Percentiles rank a stretch among this genome's conserved stretches.
phyloP scores from a whole-genome alignment of 2,797 vertebrate species.

The Nasua narica region DNA sequence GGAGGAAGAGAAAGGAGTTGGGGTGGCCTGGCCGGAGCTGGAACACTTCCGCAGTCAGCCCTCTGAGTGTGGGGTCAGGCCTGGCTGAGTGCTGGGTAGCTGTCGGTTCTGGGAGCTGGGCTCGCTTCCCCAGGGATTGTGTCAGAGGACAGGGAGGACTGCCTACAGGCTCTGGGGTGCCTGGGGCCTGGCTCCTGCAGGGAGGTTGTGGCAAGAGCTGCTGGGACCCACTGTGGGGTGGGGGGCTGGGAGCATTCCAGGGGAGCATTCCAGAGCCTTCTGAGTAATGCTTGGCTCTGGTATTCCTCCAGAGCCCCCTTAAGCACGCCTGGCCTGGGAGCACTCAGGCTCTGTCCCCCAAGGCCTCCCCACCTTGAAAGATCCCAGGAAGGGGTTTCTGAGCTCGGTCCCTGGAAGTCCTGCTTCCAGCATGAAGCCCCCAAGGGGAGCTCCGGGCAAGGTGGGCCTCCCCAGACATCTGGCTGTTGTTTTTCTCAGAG shows the following conservation, averaged over 20 bases:
- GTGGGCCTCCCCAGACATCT: neutral
- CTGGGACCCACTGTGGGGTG: neutral
- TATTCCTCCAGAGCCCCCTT: slow-evolving; percentile 5
- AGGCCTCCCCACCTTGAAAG: neutral
- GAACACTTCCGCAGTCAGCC: neutral
- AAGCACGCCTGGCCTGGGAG: neutral
- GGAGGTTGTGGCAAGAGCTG: neutral
- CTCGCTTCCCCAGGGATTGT: neutral
- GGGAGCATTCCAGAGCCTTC: slow-evolving; percentile 51
- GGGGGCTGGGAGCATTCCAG: slow-evolving; percentile 37
- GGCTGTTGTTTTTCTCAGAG: neutral
- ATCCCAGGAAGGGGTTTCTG: neutral
- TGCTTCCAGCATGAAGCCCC: neutral
- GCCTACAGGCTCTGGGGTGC: neutral
- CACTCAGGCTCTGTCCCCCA: neutral
- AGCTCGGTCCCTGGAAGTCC: neutral
- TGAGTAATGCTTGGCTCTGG: slow-evolving; percentile 54
- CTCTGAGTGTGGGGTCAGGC: neutral
- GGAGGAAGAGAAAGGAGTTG: neutral
- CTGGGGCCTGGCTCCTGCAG: neutral
- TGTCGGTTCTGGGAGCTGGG: neutral
- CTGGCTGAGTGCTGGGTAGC: neutral
- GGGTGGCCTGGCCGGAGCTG: neutral
- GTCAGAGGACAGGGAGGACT: neutral
- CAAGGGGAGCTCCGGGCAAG: neutral